Percentiles rank a stretch among this genome's conserved stretches.
These are phyloP conservation scores for Eospalax fontanierii DNA, from an alignment of 2,797 vertebrate species.

Conservation along the genomic window DNA sequence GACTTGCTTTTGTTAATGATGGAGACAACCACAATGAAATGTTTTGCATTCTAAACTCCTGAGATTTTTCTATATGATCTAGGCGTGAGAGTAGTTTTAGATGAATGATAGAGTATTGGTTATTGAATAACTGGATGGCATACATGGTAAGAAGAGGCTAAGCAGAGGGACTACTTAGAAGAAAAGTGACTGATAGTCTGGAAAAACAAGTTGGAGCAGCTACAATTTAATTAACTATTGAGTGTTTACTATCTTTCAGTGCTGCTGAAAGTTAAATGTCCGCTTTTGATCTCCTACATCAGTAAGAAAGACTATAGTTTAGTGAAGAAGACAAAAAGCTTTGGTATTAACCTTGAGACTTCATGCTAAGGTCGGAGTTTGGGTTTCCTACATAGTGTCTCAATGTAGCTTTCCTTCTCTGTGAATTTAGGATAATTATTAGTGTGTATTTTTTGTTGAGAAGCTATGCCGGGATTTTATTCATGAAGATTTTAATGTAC, in stretches of 20 bases:
- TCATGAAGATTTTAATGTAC: background rate
- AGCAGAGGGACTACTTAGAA: background rate
- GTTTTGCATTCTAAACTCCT: background rate
- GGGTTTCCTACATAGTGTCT: background rate
- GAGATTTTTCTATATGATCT: background rate
- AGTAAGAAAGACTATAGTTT: background rate
- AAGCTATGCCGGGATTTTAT: background rate
- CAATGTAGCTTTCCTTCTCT: background rate
- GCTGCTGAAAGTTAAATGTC: background rate
- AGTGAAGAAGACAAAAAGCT: background rate
- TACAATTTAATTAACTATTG: background rate
- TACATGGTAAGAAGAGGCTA: background rate
- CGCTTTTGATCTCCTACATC: background rate
- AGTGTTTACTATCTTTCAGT: background rate
- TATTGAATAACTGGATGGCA: background rate
- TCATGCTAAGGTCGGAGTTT: constrained; percentile 28
- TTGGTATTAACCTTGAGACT: background rate
- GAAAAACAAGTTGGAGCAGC: background rate
- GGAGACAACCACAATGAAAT: background rate
- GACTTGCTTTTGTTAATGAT: background rate
- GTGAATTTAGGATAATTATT: constrained; percentile 37
- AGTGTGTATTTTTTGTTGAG: background rate
- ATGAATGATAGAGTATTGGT: background rate
- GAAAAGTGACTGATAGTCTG: background rate
- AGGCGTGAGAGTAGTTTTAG: constrained; percentile 44